phyloP scores from a whole-genome alignment of 2,113 vertebrate genomes.

The Lutjanus erythropterus region DNA sequence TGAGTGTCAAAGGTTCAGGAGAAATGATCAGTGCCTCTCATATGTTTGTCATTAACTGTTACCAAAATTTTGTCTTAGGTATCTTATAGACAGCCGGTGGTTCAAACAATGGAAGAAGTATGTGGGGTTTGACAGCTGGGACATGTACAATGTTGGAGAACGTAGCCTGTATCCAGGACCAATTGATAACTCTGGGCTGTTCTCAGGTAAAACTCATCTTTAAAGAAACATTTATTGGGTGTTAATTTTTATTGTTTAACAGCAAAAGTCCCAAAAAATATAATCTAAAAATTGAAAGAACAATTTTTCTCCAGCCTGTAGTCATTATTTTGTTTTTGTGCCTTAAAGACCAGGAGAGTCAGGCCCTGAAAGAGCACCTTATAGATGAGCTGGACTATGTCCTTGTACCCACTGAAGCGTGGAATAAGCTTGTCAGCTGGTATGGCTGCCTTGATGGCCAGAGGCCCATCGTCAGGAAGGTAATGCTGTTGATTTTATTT shows the following conservation, averaged over 20 bases:
- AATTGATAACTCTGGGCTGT: slow-evolving; percentile 96
- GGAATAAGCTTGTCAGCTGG: slow-evolving; percentile 93
- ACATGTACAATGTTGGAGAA: slow-evolving; percentile 93
- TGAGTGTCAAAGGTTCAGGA: not conserved
- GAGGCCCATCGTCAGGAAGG: slow-evolving; percentile 94
- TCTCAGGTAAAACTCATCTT: slow-evolving; percentile 86
- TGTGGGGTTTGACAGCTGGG: slow-evolving; percentile 97
- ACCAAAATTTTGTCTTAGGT: slow-evolving; percentile 69
- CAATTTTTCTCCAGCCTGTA: not conserved
- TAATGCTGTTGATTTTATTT: slow-evolving; percentile 58
- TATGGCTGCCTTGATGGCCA: slow-evolving; percentile 93
- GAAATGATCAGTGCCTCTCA: not conserved
- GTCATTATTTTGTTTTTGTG: not conserved
- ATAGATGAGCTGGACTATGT: slow-evolving; percentile 97
- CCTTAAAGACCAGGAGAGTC: slow-evolving; percentile 90
- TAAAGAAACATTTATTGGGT: not conserved
- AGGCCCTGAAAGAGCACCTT: slow-evolving; percentile 93
- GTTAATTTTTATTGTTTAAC: not conserved
- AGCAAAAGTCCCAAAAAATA: not conserved
- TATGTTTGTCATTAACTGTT: slow-evolving; percentile 6
- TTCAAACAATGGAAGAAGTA: slow-evolving; percentile 99
- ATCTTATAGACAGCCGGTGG: slow-evolving; percentile 95
- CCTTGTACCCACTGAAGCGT: slow-evolving; percentile 93
- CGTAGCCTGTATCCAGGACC: slow-evolving; percentile 92
- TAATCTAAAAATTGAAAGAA: accelerated